These are phyloP conservation scores for Cacoxenus indagator DNA, from an alignment of 2,888 invertebrate genomes.

Conservation along the genomic window DNA sequence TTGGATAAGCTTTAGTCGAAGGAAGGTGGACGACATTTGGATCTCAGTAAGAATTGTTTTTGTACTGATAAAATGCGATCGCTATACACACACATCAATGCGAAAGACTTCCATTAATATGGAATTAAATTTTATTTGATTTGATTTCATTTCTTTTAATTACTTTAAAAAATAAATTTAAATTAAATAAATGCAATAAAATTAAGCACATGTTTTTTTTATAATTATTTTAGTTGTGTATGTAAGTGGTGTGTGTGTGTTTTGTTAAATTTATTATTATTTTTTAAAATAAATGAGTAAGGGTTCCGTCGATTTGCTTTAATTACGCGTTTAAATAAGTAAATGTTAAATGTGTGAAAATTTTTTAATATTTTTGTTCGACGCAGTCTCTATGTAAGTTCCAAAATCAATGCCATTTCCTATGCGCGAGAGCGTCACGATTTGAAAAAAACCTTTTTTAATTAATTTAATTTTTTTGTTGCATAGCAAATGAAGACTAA, in stretches of 20 bases:
- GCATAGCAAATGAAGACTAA: background rate
- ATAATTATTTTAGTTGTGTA: conserved; percentile 26
- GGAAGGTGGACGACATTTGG: too few relatives aligned
- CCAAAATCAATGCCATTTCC: conserved; percentile 47
- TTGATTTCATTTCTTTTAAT: conserved; percentile 45
- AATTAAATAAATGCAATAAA: conserved; percentile 66
- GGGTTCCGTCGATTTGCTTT: conserved; percentile 19
- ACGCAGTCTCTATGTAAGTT: conserved; percentile 69
- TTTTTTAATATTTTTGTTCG: conserved; percentile 25
- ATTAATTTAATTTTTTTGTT: conserved; percentile 10
- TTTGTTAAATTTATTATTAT: conserved; percentile 23
- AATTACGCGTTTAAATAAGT: conserved; percentile 34
- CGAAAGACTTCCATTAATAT: background rate
- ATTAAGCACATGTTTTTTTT: conserved; percentile 62
- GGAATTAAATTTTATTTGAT: background rate
- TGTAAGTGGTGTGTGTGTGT: too few relatives aligned
- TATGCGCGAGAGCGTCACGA: too few relatives aligned
- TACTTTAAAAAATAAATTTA: conserved; percentile 60
- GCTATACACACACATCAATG: too few relatives aligned
- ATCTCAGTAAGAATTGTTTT: too few relatives aligned
- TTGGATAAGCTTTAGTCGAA: too few relatives aligned
- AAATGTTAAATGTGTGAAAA: conserved; percentile 30
- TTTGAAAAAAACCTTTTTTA: too few relatives aligned
- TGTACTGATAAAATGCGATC: too few relatives aligned
- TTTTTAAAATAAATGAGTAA: conserved; percentile 51